phyloP scores from a whole-genome alignment of 2,113 vertebrate species.

The Myrmecobius fasciatus region DNA sequence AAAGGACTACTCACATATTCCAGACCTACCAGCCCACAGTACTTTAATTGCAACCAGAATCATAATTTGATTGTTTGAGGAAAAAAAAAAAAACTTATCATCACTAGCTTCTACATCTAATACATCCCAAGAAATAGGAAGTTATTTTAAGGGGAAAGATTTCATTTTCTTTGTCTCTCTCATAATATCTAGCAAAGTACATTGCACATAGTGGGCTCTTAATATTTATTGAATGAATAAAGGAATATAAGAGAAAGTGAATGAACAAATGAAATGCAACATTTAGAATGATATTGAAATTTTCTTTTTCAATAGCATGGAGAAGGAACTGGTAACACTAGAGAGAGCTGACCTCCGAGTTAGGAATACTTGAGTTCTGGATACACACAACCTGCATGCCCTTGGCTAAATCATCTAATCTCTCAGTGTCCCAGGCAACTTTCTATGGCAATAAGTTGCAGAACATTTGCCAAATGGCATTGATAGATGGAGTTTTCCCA shows the following conservation, averaged over 20 bases:
- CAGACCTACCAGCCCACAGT: neutral
- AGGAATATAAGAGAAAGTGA: neutral
- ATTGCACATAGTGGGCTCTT: neutral
- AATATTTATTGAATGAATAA: neutral
- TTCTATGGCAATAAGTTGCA: neutral
- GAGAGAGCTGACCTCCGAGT: neutral
- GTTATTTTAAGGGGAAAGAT: neutral
- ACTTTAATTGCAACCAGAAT: neutral
- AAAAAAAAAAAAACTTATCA: neutral
- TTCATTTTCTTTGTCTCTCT: neutral
- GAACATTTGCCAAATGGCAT: neutral
- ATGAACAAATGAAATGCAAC: neutral
- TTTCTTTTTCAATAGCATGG: neutral
- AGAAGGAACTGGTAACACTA: neutral
- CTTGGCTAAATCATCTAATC: neutral
- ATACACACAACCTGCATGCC: neutral
- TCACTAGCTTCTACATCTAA: neutral
- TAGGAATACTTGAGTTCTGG: neutral
- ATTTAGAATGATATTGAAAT: neutral
- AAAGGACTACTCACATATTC: conserved; percentile 44
- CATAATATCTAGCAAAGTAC: neutral
- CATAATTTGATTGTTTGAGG: neutral
- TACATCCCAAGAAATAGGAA: neutral
- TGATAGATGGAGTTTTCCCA: neutral
- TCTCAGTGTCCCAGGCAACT: neutral